Base-by-base conservation (phyloP, 2,888 invertebrate genomes). In the Lampropteryx suffumata region DNA sequence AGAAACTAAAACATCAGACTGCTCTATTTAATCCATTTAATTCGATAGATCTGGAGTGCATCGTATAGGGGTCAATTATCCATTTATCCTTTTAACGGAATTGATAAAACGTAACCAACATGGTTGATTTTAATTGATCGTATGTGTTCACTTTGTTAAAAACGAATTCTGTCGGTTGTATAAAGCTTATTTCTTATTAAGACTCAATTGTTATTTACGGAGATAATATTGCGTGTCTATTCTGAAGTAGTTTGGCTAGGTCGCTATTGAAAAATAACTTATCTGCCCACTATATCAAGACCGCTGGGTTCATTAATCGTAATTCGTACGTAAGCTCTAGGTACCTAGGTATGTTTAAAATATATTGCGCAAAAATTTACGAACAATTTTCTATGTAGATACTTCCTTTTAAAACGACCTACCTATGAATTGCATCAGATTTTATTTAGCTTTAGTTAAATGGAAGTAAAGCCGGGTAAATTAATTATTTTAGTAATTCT, bases 11-110 rank as follows among this genome's bases (percentile, higher is more conserved):
- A 65, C 82, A 80, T 81, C 80, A 78, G 79, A 82, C 73, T 71
- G 65, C 64, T 71, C 66, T 69, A 71, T 75, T 78, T 84, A 79
- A 83, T 82, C 82, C 77, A 72, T 73, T 83, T 84, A 84, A 88
- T 88, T 85, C 78, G 73, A 85, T 83, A 82, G 84, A 82, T 79
- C 69, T 67, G 71, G 73, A 64, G 82, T 76, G 72, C 82, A 82
- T 84, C 70, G 72, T 70, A 89, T 89, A 82, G 86, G 88, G 89
- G 89, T 88, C 90, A 88, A 90, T 90, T 88, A 88, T 84, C 88
- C 89, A 86, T 88, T 90, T 89, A 90, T 89, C 89, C 89, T 80
- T 84, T 90, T 90, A 89, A 88, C 86, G 70, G 79, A 90, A 90
- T 90, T 89, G 89, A 88, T 89, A 88, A 89, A 90, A 90, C 82